Conservation (phyloP, 2,113 vertebrate genomes). For the Chloropsis hardwickii region DNA sequence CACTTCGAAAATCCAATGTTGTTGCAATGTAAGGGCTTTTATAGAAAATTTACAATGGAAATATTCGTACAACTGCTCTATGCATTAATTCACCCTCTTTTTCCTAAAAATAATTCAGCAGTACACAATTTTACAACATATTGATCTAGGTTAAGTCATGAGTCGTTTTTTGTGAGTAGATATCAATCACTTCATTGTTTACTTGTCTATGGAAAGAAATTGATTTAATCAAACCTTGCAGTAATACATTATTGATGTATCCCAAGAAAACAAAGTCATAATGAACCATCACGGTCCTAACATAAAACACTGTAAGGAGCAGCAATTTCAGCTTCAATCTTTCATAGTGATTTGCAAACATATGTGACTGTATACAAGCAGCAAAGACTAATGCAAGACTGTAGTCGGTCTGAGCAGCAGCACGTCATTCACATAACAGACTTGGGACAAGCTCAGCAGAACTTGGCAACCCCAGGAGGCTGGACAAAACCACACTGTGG, state of each 20-base stretch:
- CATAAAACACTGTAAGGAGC: not conserved
- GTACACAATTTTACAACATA: slow-evolving; percentile 51
- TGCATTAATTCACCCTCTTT: slow-evolving; percentile 22
- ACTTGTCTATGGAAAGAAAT: slow-evolving; percentile 66
- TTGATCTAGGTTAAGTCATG: slow-evolving; percentile 58
- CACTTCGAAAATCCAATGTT: not conserved
- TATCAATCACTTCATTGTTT: slow-evolving; percentile 75
- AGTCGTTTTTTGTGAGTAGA: slow-evolving; percentile 44
- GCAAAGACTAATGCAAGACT: not conserved
- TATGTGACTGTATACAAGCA: not conserved
- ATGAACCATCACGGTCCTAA: slow-evolving; percentile 53
- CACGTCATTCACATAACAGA: not conserved
- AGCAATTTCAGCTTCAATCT: not conserved
- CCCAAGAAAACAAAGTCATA: slow-evolving; percentile 57
- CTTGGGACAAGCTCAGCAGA: not conserved
- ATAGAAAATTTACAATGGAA: not conserved
- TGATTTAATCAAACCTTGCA: slow-evolving; percentile 65
- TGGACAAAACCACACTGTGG: not conserved
- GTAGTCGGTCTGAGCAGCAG: not conserved
- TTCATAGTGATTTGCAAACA: not conserved
- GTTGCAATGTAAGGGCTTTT: not conserved
- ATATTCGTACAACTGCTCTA: not conserved
- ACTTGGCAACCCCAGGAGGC: not conserved
- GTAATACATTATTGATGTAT: slow-evolving; percentile 69
- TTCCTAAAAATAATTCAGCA: slow-evolving; percentile 52